Base-by-base conservation (phyloP, 1,140 invertebrate genomes). In the Colletes gigas region DNA sequence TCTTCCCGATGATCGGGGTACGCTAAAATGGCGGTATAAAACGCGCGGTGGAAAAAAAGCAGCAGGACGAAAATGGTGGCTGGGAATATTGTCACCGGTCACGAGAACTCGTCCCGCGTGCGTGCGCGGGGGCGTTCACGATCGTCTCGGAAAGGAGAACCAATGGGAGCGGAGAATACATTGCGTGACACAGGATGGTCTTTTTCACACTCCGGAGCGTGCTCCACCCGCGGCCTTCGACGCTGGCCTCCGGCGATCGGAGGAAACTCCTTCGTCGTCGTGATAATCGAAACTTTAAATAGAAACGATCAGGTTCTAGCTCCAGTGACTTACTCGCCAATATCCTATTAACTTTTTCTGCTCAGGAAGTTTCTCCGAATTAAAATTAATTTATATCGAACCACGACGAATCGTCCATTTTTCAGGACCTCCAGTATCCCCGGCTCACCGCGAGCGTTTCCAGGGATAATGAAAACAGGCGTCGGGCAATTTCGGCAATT, bases 31-130 rank as follows among this genome's bases (percentile, higher is more conserved):
- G 81, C 77, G 84, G 73, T 59, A 50, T 52, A 54, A 69, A 82
- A 79, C 39, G 59, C 47, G 66, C 41, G 10, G 15, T 7, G 14
- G 59, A 44, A 66, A 75, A 65, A 69, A 60, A 63, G 76, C 54
- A 66, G 52, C 41, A 19, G 17, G 66, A 54, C 73, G 80, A 85
- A 85, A 85, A 86, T 86, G 83, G 83, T 85, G 75, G 83, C 80
- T 83, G 81, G 63, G 84, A 83, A 86, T 86, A 86, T 86, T 86
- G 84, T 86, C 85, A 86, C 69, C 85, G 81, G 85, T 86, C 85
- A 86, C 85, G 85, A 86, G 84, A 84, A 19, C 81, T 54, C 54
- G 80, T 74, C 47, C 72, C 21, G 84, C 67, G 81, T 86, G 85
- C 85, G 85, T 86, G 85, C 76, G 85, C 85, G 85, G 71, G 85